phyloP scores from a whole-genome alignment of 1,140 invertebrate genomes.

The Zaprionus davidi region DNA sequence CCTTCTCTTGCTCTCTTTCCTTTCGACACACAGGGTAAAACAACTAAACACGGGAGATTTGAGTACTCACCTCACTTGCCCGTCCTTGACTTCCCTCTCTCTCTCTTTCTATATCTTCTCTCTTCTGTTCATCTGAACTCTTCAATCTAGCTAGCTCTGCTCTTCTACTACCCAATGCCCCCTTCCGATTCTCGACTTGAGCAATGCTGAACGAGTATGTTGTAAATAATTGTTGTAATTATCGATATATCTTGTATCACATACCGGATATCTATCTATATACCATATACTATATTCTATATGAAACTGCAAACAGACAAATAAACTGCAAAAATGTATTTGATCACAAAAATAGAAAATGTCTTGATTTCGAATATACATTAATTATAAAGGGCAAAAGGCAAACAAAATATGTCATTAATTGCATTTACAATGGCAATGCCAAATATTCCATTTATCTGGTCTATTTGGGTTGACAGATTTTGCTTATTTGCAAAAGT shows the following conservation, averaged over 20 bases:
- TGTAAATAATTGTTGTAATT: slow-evolving; percentile 81
- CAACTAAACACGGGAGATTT: slow-evolving; percentile 60
- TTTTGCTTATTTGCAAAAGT: background rate
- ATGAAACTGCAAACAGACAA: slow-evolving; percentile 81
- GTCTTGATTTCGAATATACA: background rate
- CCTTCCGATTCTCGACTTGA: slow-evolving; percentile 40
- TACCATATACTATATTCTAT: slow-evolving; percentile 60
- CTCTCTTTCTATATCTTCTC: slow-evolving; percentile 18
- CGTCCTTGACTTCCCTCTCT: slow-evolving; percentile 15
- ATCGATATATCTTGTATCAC: slow-evolving; percentile 56
- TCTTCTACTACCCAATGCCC: slow-evolving; percentile 9
- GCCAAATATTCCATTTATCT: background rate
- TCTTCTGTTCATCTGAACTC: slow-evolving; percentile 20
- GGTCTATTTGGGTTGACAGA: background rate
- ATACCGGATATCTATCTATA: slow-evolving; percentile 42
- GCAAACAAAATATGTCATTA: background rate
- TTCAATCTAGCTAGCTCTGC: slow-evolving; percentile 7
- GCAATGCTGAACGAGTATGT: slow-evolving; percentile 72
- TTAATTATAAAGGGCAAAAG: background rate
- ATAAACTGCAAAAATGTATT: slow-evolving; percentile 83
- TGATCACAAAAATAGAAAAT: slow-evolving; percentile 47
- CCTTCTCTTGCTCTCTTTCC: slow-evolving; percentile 23
- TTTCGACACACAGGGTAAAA: slow-evolving; percentile 42
- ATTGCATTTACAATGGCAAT: background rate
- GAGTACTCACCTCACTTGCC: slow-evolving; percentile 57